Percentiles rank a stretch among this genome's conserved stretches.
Conservation (phyloP, 2,113 vertebrate species). For the Cercocebus atys region DNA sequence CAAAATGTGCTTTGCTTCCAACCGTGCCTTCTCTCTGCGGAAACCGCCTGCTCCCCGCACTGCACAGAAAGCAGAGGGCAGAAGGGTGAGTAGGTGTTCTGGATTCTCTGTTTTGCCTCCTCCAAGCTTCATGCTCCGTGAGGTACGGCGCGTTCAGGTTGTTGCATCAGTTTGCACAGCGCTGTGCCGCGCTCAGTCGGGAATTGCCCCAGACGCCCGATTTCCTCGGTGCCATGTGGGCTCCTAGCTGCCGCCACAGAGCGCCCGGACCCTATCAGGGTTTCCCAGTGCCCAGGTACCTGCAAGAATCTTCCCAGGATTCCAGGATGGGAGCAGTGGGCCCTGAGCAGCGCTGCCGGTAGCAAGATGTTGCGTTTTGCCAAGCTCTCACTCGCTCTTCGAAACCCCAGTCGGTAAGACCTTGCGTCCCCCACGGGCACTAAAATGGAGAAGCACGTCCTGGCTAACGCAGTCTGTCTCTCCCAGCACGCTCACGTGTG, state of each 20-base stretch:
- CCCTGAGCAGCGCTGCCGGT: background rate
- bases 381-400: accelerated
- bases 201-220: accelerated
- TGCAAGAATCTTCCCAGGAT: background rate
- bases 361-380: background rate
- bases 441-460: background rate
- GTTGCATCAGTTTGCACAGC: background rate
- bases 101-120: background rate
- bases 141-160: accelerated
- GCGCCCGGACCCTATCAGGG: too few species aligned
- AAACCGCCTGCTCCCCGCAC: accelerated
- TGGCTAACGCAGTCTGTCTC: background rate
- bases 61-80: background rate
- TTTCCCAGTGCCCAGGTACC: background rate
- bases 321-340: accelerated
- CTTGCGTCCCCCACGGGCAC: background rate
- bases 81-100: too few species aligned
- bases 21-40: accelerated
- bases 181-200: accelerated
- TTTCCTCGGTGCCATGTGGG: background rate
- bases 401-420: background rate
- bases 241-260: background rate
- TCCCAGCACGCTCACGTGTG: conserved; percentile 70
- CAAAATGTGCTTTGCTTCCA: background rate
- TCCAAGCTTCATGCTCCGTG: background rate